Base-by-base conservation (phyloP, 64 coral and sea anemone genomes). In the Dendrophyllia cribrosa region DNA sequence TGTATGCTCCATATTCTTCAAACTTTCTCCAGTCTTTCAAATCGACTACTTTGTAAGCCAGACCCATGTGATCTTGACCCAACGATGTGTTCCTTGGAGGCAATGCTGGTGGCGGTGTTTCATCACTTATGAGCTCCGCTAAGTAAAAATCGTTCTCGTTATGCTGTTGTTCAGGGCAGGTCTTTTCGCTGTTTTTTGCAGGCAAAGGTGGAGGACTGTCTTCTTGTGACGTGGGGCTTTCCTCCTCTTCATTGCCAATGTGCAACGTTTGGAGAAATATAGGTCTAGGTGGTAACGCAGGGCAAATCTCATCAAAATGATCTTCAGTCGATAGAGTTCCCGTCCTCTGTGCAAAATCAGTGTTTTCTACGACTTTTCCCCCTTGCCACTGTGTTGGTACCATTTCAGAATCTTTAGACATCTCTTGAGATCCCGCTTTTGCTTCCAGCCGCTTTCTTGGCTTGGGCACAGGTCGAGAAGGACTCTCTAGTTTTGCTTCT, bases 11-110 rank as follows among this genome's bases (percentile, higher is more conserved):
- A 6, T 58, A 26, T 9, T 80, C 24, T 12, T 67, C 60, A 10
- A 67, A 20, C 7, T 46, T 46, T 22, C 14, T 51, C 80, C 80
- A 84, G 43, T 84, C 62, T 20, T 60, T 50, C 10, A 84, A 44
- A 22, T 84, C 19, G 45, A 84, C 80, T 23, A 84, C 80, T 50
- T 17, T 20, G 11, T 84, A 84, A 1, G 80, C 80, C 19, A 63
- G 19, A n/a, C n/a, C n/a, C n/a, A n/a, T n/a, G n/a, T n/a, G n/a
- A n/a, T n/a, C n/a, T n/a, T n/a, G n/a, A 51, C 4, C 76, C 3
- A 4, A 6, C 11, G 20, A 75, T 16, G 47, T 17, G 3, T 50
- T 50, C 19, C 61, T 84, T 11, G 80, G 80, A 65, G 61, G 80
- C 50, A 62, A 46, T 10, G 11, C 52, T 51, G 80, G 80, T 48